Conservation (phyloP, 2,797 vertebrate genomes). For the Squalus acanthias region DNA sequence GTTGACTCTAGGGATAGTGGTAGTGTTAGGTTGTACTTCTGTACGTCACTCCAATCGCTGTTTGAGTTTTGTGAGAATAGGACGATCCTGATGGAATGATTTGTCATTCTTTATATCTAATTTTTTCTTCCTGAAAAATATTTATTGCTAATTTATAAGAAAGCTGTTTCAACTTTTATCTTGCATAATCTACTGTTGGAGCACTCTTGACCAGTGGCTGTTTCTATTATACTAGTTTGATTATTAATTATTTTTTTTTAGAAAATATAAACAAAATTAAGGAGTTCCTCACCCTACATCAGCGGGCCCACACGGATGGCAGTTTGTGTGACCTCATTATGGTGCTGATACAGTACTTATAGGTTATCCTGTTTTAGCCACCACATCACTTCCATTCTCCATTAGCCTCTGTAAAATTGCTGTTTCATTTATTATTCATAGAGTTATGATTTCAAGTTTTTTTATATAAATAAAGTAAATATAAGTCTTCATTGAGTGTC, state of each 20-base stretch:
- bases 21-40: background rate
- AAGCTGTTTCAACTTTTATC: background rate
- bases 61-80: background rate
- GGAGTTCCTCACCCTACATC: background rate
- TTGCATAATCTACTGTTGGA: background rate
- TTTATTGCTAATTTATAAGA: background rate
- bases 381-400: background rate
- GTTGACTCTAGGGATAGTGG: background rate
- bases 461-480: background rate
- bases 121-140: background rate
- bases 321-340: background rate
- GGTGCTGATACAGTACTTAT: background rate
- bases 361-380: background rate
- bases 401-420: background rate
- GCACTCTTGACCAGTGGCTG: background rate
- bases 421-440: conserved; percentile 1
- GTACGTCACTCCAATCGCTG: background rate
- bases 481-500: background rate
- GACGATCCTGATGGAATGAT: background rate
- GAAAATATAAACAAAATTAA: background rate
- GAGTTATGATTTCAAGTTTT: background rate
- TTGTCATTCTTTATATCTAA: background rate
- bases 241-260: background rate
- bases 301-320: background rate
- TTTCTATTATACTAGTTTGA: background rate